Conservation (phyloP, 2,797 vertebrate genomes). For the Microctenopoma stevenorrisi region DNA sequence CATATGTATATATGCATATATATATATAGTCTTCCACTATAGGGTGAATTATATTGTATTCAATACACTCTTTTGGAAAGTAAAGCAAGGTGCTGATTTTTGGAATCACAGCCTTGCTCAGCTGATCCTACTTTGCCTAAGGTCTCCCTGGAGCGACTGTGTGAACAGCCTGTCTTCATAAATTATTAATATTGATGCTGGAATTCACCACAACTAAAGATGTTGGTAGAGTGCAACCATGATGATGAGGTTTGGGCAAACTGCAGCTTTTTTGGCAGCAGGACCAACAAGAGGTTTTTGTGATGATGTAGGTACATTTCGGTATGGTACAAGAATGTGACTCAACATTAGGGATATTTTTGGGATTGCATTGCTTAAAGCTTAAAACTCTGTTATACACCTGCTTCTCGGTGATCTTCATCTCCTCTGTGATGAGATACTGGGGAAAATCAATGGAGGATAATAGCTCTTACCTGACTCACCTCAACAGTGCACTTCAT, state of each 20-base stretch:
- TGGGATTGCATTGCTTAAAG: background rate
- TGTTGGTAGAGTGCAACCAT: slow-evolving; percentile 2
- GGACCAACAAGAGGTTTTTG: background rate
- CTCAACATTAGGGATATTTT: background rate
- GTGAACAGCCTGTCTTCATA: slow-evolving; percentile 47
- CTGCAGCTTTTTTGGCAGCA: background rate
- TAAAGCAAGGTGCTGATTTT: slow-evolving; percentile 1
- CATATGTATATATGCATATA: too few species aligned
- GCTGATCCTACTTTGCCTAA: slow-evolving; percentile 30
- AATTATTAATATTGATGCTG: slow-evolving; percentile 51
- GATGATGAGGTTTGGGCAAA: slow-evolving; percentile 14
- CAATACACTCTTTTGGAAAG: background rate
- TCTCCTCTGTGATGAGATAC: slow-evolving; percentile 23
- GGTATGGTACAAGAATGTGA: background rate
- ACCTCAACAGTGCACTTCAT: slow-evolving; percentile 29
- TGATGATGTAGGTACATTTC: slow-evolving; percentile 1
- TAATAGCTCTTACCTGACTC: slow-evolving; percentile 51
- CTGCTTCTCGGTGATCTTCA: slow-evolving; percentile 41
- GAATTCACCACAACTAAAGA: slow-evolving; percentile 12
- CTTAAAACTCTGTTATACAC: slow-evolving; percentile 20
- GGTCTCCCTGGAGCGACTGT: slow-evolving; percentile 45
- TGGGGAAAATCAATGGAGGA: slow-evolving; percentile 50
- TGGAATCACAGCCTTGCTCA: slow-evolving; percentile 25
- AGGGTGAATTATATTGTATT: background rate
- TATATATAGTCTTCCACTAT: too few species aligned